These are phyloP conservation scores for Fukomys damarensis DNA, from an alignment of 2,113 vertebrate species.

Conservation along the genomic window DNA sequence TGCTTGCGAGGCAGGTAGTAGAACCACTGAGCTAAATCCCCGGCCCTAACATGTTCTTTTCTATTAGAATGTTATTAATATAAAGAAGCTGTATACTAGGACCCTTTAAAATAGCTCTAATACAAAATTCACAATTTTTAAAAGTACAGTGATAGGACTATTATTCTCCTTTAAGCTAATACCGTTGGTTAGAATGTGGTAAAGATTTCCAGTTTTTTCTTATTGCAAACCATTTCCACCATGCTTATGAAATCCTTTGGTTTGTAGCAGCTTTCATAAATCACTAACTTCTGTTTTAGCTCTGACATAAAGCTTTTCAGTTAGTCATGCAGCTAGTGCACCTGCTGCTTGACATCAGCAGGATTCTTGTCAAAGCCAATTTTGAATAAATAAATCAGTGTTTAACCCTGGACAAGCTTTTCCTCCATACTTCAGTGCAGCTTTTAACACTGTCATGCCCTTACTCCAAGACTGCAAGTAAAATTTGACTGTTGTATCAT, in stretches of 20 bases:
- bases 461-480: constrained; percentile 26
- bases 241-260: background rate
- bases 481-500: constrained; percentile 34
- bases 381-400: constrained; percentile 61
- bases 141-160: constrained; percentile 41
- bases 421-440: background rate
- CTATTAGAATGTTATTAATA: background rate
- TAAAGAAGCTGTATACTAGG: constrained; percentile 10
- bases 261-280: constrained; percentile 53
- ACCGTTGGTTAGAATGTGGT: background rate
- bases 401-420: constrained; percentile 32
- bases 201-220: constrained; percentile 19
- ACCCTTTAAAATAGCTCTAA: constrained; percentile 55
- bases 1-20: too few species aligned
- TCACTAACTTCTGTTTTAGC: background rate
- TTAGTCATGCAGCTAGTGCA: background rate
- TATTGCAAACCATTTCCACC: constrained; percentile 32
- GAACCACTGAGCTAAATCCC: too few species aligned
- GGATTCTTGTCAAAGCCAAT: background rate
- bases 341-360: constrained; percentile 9
- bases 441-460: constrained; percentile 20
- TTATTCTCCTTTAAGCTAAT: background rate
- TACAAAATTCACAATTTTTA: constrained; percentile 54
- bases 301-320: constrained; percentile 8
- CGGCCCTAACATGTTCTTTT: constrained; percentile 25